Evolutionary conservation across 1,140 invertebrate species (phyloP).

Genomic region (Bombus pascuorum): DNA sequence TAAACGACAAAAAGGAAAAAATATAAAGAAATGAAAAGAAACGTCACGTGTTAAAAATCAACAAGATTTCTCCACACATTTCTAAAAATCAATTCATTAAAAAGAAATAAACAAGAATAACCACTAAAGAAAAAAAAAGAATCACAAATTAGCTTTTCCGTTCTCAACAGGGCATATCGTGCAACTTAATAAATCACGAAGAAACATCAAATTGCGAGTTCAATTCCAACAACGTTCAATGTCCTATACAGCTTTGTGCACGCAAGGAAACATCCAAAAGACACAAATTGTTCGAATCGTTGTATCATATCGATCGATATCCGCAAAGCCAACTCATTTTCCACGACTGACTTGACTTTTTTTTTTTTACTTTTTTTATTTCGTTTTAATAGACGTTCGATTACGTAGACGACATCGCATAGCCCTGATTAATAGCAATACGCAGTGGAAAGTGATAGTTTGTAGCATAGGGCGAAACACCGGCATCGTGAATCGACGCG

Average conservation of each 20-base stretch:
- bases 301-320: conserved; percentile 7
- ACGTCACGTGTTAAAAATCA: neutral
- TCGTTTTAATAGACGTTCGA: conserved; percentile 18
- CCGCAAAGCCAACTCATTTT: conserved; percentile 19
- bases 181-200: neutral
- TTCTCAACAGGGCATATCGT: neutral
- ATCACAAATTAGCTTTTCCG: neutral
- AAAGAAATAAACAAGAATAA: neutral
- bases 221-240: neutral
- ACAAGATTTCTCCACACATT: neutral
- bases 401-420: conserved; percentile 40
- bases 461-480: conserved; percentile 44
- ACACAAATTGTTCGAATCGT: neutral
- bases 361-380: neutral
- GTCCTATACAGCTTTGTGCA: neutral
- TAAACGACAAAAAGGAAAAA: neutral
- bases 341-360: neutral
- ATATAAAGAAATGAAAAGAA: neutral
- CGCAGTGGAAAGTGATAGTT: conserved; percentile 55
- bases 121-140: neutral
- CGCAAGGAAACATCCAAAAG: neutral
- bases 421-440: conserved; percentile 56
- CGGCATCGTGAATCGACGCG: conserved; percentile 40
- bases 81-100: neutral
- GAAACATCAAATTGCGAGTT: neutral